Evolutionary conservation across 2,113 vertebrate genomes (phyloP).

Genomic region (Gnathonemus longibarbis): DNA sequence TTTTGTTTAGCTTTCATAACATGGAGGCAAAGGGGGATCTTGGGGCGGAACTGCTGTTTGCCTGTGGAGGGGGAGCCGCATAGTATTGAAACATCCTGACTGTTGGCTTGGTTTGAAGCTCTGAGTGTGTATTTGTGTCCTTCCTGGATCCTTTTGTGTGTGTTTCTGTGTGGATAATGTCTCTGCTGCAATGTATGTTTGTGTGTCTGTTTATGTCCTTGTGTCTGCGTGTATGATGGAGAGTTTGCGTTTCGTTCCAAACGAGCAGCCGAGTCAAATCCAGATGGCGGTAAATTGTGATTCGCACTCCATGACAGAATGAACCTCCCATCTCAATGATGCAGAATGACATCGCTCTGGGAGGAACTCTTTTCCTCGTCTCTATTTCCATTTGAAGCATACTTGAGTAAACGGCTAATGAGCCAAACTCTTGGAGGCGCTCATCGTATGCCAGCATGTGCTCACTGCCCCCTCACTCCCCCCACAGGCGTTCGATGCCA

Average conservation of each 20-base stretch:
- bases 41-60: neutral
- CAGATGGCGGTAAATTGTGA: neutral
- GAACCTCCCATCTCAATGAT: neutral
- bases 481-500: conserved; percentile 88
- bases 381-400: neutral
- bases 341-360: neutral
- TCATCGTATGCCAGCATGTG: neutral
- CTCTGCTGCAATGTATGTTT: neutral
- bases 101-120: neutral
- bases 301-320: neutral
- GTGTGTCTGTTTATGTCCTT: neutral
- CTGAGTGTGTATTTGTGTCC: neutral
- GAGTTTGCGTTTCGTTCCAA: neutral
- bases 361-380: neutral
- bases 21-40: neutral
- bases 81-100: neutral
- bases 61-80: neutral
- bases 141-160: neutral
- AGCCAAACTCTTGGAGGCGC: neutral
- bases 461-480: conserved; percentile 22
- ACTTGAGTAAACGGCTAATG: neutral
- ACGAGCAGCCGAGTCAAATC: neutral
- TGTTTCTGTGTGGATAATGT: neutral
- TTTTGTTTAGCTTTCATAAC: neutral
- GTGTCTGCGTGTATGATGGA: neutral